Conservation (phyloP, 2,113 vertebrate genomes). For the Cyrtonyx montezumae region DNA sequence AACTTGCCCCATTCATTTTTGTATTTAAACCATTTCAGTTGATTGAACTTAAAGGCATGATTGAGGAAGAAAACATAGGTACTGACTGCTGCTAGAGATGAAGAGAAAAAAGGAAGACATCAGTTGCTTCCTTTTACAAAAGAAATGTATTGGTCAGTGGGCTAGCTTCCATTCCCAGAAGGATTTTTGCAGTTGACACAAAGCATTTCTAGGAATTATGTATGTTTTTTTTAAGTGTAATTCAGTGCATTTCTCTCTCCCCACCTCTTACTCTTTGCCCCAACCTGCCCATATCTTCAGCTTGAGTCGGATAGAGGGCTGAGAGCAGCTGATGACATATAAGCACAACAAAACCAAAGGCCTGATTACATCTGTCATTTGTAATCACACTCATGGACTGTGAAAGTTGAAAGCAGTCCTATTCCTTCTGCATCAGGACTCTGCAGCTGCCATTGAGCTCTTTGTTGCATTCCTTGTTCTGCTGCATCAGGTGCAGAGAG, state of each 20-base stretch:
- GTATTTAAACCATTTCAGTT: conserved; percentile 14
- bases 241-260: conserved; percentile 27
- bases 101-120: neutral
- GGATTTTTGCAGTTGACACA: conserved; percentile 55
- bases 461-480: neutral
- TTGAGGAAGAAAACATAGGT: neutral
- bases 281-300: conserved; percentile 48
- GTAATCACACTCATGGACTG: neutral
- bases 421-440: conserved; percentile 2
- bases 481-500: fast-evolving
- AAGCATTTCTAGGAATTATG: conserved; percentile 68
- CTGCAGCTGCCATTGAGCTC: neutral
- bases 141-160: neutral
- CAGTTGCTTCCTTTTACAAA: conserved; percentile 42
- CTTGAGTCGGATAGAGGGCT: conserved; percentile 32
- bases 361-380: conserved; percentile 24
- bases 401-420: neutral
- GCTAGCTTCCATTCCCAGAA: conserved; percentile 53
- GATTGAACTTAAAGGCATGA: neutral
- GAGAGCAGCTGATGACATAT: conserved; percentile 26
- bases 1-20: neutral
- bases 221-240: conserved; percentile 26
- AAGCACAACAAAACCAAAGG: conserved; percentile 2
- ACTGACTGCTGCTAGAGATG: neutral
- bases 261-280: neutral